These are phyloP conservation scores for Labeo rohita DNA, from an alignment of 2,113 vertebrate species.

Conservation along the genomic window DNA sequence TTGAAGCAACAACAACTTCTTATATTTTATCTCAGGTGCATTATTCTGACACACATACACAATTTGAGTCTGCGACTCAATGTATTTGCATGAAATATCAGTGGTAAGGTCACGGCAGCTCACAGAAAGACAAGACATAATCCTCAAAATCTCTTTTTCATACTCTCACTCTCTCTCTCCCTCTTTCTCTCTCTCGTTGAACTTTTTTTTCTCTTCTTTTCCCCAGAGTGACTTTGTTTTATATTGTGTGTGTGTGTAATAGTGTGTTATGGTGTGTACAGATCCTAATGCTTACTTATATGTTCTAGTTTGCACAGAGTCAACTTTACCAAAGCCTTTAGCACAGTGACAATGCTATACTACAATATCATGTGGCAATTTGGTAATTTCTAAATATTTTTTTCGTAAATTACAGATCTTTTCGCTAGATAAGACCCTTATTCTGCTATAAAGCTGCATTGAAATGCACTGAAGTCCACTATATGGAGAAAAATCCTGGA, in stretches of 20 bases:
- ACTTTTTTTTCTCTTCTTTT: not conserved
- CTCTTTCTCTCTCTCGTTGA: slow-evolving; percentile 17
- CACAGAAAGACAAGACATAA: slow-evolving; percentile 24
- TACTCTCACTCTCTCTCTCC: slow-evolving; percentile 8
- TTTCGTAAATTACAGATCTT: too few relatives aligned
- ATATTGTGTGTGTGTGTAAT: not conserved
- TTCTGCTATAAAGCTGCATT: too few relatives aligned
- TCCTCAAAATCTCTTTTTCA: slow-evolving; percentile 18
- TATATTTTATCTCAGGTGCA: not conserved
- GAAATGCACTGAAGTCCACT: too few relatives aligned
- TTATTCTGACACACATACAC: slow-evolving; percentile 6
- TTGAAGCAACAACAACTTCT: not conserved
- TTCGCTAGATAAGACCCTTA: too few relatives aligned
- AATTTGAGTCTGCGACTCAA: slow-evolving; percentile 10
- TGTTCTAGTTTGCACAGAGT: not conserved
- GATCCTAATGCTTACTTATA: not conserved
- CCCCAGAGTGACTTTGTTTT: not conserved
- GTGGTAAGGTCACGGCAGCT: not conserved
- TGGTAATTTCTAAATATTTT: too few relatives aligned
- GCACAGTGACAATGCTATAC: too few relatives aligned
- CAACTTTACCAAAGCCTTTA: not conserved
- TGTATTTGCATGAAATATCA: slow-evolving; percentile 33
- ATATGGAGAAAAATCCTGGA: too few relatives aligned
- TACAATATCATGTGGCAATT: too few relatives aligned
- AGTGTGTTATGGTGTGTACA: not conserved